phyloP scores from a whole-genome alignment of 2,888 invertebrate species.

The Stenolophus ochropezus region DNA sequence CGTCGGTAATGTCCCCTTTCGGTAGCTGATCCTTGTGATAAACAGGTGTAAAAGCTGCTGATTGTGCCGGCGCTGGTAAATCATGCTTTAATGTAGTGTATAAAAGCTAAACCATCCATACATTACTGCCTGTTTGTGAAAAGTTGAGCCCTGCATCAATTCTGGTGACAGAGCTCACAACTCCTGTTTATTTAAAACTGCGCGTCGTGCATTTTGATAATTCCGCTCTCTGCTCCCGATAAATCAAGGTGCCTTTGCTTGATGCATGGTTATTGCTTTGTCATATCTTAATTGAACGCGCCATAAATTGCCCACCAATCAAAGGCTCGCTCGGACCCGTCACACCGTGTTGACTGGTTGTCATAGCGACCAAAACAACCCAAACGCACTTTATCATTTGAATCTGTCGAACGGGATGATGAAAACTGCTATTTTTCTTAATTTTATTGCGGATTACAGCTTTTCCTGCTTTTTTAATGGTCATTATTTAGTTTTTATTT shows the following conservation, averaged over 20 bases:
- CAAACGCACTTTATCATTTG: neutral
- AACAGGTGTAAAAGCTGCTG: neutral
- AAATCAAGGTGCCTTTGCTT: constrained; percentile 53
- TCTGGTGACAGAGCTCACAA: neutral
- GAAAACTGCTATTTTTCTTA: neutral
- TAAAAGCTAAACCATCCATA: neutral
- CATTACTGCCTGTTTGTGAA: neutral
- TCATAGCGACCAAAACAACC: neutral
- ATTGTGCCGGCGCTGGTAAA: neutral
- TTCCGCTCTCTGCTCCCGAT: constrained; percentile 16
- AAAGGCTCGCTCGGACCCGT: constrained; percentile 26
- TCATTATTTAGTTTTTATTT: neutral
- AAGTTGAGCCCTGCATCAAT: neutral
- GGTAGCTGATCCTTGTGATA: neutral
- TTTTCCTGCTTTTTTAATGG: neutral
- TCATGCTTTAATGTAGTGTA: neutral
- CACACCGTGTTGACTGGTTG: neutral
- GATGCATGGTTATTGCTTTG: constrained; percentile 58
- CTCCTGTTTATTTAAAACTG: constrained; percentile 36
- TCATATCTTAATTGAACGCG: constrained; percentile 59
- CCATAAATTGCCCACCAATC: constrained; percentile 49
- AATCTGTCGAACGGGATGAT: neutral
- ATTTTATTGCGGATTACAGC: neutral
- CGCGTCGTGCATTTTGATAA: constrained; percentile 53
- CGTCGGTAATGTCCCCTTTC: no score